Evolutionary conservation across 1,140 invertebrate species (phyloP).

Genomic region (Neodiprion fabricii): DNA sequence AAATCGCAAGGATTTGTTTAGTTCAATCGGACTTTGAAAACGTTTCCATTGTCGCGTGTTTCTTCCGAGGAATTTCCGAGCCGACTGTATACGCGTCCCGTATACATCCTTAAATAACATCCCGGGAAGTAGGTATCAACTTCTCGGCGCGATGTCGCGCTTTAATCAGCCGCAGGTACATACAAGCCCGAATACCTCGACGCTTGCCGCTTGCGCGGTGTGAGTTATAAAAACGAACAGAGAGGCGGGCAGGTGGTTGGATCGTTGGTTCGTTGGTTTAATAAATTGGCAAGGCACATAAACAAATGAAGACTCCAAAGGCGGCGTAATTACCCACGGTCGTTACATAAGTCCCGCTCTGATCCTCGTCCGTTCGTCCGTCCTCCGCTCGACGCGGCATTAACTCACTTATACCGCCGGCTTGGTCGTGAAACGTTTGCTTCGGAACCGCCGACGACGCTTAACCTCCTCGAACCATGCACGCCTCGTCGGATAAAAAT

Average conservation of each 20-base stretch:
- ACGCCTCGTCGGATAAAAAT: too few relatives aligned
- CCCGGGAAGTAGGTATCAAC: background rate
- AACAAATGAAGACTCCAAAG: conserved; percentile 19
- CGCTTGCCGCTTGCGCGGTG: background rate
- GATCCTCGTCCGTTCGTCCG: conserved; percentile 11
- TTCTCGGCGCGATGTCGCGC: background rate
- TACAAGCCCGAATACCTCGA: background rate
- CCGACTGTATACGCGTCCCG: too few relatives aligned
- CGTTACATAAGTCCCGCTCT: conserved; percentile 18
- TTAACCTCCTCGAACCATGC: too few relatives aligned
- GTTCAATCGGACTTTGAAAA: too few relatives aligned
- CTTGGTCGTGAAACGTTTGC: too few relatives aligned
- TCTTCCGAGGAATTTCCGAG: too few relatives aligned
- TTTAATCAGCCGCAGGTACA: conserved; percentile 5
- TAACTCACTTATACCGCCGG: background rate
- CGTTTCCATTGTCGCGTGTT: too few relatives aligned
- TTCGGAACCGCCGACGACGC: too few relatives aligned
- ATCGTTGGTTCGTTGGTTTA: conserved; percentile 10
- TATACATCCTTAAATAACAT: background rate
- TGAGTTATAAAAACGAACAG: background rate
- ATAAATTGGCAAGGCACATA: conserved; percentile 17
- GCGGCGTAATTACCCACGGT: conserved; percentile 13
- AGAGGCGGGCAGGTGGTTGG: background rate
- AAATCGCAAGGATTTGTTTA: too few relatives aligned
- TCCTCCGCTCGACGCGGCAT: background rate